phyloP scores from a whole-genome alignment of 2,113 vertebrate genomes.

The Struthidea cinerea region DNA sequence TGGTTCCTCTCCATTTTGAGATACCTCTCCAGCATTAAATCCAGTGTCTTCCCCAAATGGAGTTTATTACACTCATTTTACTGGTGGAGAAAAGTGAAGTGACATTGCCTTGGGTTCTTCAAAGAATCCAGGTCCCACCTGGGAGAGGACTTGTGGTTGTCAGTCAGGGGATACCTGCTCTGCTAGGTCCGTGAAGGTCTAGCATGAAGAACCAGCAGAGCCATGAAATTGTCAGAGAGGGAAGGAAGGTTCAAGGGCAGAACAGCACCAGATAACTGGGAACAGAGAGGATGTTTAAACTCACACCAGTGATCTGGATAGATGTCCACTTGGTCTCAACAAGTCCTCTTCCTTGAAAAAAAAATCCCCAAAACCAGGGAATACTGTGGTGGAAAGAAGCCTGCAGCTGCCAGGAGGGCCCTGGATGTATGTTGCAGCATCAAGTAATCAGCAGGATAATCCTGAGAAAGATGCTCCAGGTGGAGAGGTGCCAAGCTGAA shows the following conservation, averaged over 20 bases:
- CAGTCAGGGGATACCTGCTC: background rate
- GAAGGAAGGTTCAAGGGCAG: background rate
- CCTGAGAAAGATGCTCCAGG: background rate
- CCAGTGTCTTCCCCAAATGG: background rate
- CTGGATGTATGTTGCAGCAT: background rate
- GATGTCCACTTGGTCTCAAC: background rate
- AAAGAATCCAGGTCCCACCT: background rate
- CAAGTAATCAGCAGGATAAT: background rate
- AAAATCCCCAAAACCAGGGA: background rate
- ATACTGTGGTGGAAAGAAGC: background rate
- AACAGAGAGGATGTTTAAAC: background rate
- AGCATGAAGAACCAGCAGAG: background rate
- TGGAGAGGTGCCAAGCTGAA: background rate
- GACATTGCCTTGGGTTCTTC: background rate
- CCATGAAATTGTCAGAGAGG: background rate
- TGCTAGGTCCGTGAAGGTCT: background rate
- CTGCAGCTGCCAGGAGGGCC: background rate
- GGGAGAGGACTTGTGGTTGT: background rate
- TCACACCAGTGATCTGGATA: background rate
- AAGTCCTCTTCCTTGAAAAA: background rate
- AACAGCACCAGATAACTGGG: background rate
- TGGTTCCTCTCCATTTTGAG: background rate
- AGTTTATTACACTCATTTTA: background rate
- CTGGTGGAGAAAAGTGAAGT: background rate
- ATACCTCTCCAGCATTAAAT: background rate